Evolutionary conservation across 2,113 vertebrate species (phyloP).

Genomic region (Dromas ardeola): DNA sequence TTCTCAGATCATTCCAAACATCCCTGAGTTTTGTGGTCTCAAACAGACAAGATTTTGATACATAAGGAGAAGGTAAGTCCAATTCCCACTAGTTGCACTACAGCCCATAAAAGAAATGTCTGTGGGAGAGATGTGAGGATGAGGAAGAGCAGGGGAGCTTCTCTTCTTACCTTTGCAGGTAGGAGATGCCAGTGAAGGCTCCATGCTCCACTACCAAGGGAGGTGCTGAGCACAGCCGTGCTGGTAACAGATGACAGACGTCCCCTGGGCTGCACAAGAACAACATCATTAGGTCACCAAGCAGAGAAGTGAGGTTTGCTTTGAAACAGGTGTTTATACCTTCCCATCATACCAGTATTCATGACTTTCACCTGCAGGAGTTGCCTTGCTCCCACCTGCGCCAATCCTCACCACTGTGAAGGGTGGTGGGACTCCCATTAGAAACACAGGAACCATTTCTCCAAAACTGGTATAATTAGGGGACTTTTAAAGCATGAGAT

Average conservation of each 20-base stretch:
- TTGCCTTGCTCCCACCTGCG: background rate
- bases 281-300: accelerated
- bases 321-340: background rate
- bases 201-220: accelerated
- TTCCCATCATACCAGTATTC: background rate
- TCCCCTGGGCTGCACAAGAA: accelerated
- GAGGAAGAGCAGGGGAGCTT: background rate
- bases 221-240: background rate
- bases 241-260: accelerated
- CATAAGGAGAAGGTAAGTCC: background rate
- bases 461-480: no score
- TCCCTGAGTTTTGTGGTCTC: background rate
- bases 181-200: accelerated
- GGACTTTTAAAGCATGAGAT: background rate
- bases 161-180: background rate
- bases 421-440: background rate
- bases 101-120: background rate
- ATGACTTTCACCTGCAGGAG: background rate
- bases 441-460: background rate
- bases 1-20: background rate
- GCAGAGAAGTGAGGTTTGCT: accelerated
- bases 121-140: background rate
- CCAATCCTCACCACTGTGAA: background rate
- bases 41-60: background rate
- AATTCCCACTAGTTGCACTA: background rate